phyloP scores from a whole-genome alignment of 2,888 invertebrate genomes.

The Campopleginae sp. region DNA sequence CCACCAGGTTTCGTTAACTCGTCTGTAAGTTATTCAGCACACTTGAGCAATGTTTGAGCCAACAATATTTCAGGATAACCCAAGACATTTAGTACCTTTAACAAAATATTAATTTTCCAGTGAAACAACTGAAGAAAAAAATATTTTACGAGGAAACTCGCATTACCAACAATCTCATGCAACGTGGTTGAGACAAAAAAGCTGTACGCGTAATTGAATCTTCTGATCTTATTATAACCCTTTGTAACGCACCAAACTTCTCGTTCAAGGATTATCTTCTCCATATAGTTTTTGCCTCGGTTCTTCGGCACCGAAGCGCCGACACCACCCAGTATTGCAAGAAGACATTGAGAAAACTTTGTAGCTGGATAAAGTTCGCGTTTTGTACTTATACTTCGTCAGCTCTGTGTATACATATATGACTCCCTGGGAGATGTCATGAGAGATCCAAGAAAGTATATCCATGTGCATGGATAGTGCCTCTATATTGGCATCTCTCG shows the following conservation, averaged over 20 bases:
- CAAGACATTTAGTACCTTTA: too few relatives aligned
- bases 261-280: slow-evolving; percentile 30
- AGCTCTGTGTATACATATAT: not conserved
- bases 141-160: not conserved
- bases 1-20: too few relatives aligned
- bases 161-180: not conserved
- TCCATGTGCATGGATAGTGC: not conserved
- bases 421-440: not conserved
- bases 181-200: not conserved
- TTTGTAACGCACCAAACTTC: slow-evolving; percentile 14
- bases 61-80: too few relatives aligned
- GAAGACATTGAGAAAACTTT: slow-evolving; percentile 31
- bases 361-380: slow-evolving; percentile 27
- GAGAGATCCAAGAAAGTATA: not conserved
- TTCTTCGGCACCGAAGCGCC: slow-evolving; percentile 10
- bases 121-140: not conserved
- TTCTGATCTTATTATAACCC: not conserved
- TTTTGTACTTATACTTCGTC: not conserved
- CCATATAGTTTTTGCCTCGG: slow-evolving; percentile 15
- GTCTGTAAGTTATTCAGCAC: too few relatives aligned
- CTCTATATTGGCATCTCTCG: slow-evolving; percentile 13
- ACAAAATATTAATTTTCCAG: too few relatives aligned
- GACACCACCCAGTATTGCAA: slow-evolving; percentile 4
- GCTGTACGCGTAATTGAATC: slow-evolving; percentile 32
- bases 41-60: too few relatives aligned